Evolutionary conservation across 2,888 invertebrate genomes (phyloP).

Genomic region (Amiota minor): DNA sequence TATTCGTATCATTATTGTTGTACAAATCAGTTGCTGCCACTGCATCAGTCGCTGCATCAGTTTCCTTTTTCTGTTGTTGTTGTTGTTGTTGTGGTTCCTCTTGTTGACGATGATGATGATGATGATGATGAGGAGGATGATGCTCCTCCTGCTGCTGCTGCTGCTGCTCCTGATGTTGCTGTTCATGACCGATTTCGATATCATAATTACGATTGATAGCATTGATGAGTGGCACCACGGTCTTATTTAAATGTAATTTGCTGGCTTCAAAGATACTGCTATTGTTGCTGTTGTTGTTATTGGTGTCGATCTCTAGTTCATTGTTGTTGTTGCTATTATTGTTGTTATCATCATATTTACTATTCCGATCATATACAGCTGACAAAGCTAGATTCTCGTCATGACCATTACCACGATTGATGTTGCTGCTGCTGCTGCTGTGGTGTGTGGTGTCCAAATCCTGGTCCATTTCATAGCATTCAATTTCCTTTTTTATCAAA

Average conservation of each 20-base stretch:
- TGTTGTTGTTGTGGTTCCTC: constrained; percentile 37
- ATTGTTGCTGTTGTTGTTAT: constrained; percentile 61
- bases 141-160: constrained; percentile 20
- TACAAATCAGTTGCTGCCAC: constrained; percentile 27
- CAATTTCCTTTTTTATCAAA: constrained; percentile 57
- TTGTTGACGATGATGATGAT: constrained; percentile 27
- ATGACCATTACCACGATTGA: constrained; percentile 47
- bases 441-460: constrained; percentile 23
- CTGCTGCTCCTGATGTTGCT: constrained; percentile 34
- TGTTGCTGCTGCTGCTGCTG: constrained; percentile 28
- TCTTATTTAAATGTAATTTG: constrained; percentile 47
- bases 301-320: constrained; percentile 59
- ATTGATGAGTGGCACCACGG: constrained; percentile 49
- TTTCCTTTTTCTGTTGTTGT: constrained; percentile 27
- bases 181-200: constrained; percentile 33
- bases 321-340: constrained; percentile 53
- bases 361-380: constrained; percentile 50
- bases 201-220: constrained; percentile 50
- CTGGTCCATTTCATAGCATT: constrained; percentile 38
- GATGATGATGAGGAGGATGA: neutral
- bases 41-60: constrained; percentile 34
- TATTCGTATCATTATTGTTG: constrained; percentile 52
- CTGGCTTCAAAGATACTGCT: constrained; percentile 40
- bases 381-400: constrained; percentile 46
- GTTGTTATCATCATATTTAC: constrained; percentile 63